Percentiles rank a stretch among this genome's conserved stretches.
These are phyloP conservation scores for Resseliella maxima DNA, from an alignment of 2,888 invertebrate species.

Conservation along the genomic window DNA sequence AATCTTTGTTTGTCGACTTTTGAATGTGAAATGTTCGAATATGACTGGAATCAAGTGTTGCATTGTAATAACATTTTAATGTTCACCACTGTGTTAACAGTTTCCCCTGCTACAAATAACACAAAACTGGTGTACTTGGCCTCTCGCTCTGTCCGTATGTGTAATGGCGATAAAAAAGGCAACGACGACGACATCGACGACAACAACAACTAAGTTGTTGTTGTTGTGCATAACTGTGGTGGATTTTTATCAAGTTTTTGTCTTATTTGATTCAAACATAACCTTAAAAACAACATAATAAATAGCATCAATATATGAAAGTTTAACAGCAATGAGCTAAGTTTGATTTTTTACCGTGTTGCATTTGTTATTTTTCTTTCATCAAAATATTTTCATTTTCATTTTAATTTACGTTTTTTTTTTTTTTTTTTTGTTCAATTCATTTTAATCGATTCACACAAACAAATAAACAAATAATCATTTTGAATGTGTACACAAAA, in stretches of 20 bases:
- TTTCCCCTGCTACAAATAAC: background rate
- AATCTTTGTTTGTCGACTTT: constrained; percentile 15
- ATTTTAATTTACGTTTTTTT: background rate
- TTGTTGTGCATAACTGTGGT: background rate
- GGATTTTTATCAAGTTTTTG: background rate
- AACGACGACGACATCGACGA: too few relatives aligned
- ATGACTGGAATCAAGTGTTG: constrained; percentile 22
- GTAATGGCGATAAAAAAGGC: too few relatives aligned
- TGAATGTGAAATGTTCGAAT: constrained; percentile 33
- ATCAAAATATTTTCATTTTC: background rate
- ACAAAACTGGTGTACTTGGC: background rate
- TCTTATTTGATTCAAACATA: background rate
- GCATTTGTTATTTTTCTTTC: constrained; percentile 16
- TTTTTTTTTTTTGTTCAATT: background rate
- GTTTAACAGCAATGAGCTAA: background rate
- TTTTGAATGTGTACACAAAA: too few relatives aligned
- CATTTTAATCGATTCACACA: background rate
- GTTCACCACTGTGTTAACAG: background rate
- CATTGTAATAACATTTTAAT: constrained; percentile 28
- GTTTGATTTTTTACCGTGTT: background rate
- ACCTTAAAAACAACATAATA: constrained; percentile 12
- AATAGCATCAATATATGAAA: background rate
- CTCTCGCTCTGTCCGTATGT: background rate
- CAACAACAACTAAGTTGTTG: too few relatives aligned
- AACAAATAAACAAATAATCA: background rate